Evolutionary conservation across 2,113 vertebrate genomes (phyloP).

Genomic region (Centropus bengalensis): DNA sequence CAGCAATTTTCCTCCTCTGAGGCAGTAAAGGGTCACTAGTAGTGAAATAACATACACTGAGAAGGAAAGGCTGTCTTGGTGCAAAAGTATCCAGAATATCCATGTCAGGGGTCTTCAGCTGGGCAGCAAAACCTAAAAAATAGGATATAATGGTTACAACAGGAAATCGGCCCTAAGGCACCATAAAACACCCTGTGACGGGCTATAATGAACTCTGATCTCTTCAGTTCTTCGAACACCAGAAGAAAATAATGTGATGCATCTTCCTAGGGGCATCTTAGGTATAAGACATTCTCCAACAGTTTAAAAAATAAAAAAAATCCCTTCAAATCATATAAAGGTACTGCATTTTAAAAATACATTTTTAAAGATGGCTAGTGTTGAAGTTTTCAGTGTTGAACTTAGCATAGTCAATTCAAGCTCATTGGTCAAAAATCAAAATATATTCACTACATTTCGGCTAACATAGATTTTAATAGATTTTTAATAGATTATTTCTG

Average conservation of each 20-base stretch:
- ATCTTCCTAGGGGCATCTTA: neutral
- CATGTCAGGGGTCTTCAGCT: neutral
- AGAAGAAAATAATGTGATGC: neutral
- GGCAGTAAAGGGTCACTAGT: neutral
- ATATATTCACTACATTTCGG: neutral
- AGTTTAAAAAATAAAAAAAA: neutral
- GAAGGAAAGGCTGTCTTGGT: neutral
- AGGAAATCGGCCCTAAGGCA: neutral
- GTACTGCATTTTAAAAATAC: neutral
- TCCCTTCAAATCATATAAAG: neutral
- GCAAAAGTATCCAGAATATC: neutral
- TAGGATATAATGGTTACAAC: neutral
- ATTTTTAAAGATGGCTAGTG: neutral
- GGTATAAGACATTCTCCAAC: neutral
- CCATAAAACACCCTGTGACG: neutral
- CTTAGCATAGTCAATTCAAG: neutral
- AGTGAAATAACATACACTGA: neutral
- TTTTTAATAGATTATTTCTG: neutral
- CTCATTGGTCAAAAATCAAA: neutral
- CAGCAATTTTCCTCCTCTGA: neutral
- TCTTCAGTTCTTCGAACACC: neutral
- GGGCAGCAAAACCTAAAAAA: neutral
- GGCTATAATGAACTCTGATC: neutral
- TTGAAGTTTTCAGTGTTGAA: neutral
- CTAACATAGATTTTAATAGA: neutral